phyloP scores from a whole-genome alignment of 1,140 invertebrate genomes.

The Metopolophium dirhodum region DNA sequence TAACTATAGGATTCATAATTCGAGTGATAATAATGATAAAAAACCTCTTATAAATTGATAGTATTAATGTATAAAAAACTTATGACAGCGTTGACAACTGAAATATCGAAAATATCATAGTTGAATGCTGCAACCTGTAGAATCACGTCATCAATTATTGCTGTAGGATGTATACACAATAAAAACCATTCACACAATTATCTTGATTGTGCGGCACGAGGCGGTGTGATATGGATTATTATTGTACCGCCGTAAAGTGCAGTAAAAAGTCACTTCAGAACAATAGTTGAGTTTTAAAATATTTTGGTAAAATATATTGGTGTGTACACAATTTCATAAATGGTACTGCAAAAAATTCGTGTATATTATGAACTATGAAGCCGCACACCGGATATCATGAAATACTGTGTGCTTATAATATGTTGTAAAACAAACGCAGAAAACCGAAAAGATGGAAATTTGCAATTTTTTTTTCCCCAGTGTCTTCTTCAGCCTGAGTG shows the following conservation, averaged over 20 bases:
- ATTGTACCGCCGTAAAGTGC: neutral
- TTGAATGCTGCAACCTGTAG: neutral
- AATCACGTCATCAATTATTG: neutral
- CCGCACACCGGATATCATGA: neutral
- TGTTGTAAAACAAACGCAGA: no score
- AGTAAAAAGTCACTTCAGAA: neutral
- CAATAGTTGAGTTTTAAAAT: neutral
- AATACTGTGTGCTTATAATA: neutral
- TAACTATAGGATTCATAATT: neutral
- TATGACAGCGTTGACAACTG: neutral
- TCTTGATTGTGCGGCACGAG: neutral
- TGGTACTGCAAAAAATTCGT: neutral
- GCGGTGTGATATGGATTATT: neutral
- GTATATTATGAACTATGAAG: no score
- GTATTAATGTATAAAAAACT: neutral
- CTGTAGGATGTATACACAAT: neutral
- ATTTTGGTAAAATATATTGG: no score
- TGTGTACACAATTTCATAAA: neutral
- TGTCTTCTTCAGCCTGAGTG: no score
- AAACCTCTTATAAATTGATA: neutral
- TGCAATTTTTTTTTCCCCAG: no score
- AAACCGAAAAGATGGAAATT: no score
- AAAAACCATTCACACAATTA: neutral
- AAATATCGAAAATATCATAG: slow-evolving; percentile 1
- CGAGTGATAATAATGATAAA: neutral